These are phyloP conservation scores for Cosmia trapezina DNA, from an alignment of 2,888 invertebrate genomes.

Conservation along the genomic window DNA sequence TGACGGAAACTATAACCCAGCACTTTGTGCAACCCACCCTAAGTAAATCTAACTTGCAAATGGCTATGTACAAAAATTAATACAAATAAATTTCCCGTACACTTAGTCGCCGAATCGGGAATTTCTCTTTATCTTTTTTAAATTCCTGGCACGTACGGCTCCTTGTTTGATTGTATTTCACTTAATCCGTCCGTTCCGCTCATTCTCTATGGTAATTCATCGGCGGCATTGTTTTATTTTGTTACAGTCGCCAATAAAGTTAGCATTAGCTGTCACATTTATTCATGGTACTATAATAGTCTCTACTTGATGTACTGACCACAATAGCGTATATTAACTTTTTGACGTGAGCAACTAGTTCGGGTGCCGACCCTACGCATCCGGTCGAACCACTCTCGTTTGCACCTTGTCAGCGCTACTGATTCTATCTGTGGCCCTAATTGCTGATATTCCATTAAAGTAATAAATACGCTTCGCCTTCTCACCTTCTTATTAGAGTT, in stretches of 20 bases:
- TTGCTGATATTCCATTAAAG: slow-evolving; percentile 90
- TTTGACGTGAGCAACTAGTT: slow-evolving; percentile 67
- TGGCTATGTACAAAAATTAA: slow-evolving; percentile 68
- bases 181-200: slow-evolving; percentile 88
- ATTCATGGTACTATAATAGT: slow-evolving; percentile 68
- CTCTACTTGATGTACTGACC: slow-evolving; percentile 67
- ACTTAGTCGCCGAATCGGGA: slow-evolving; percentile 71
- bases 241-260: slow-evolving; percentile 70
- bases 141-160: slow-evolving; percentile 80
- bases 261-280: slow-evolving; percentile 61
- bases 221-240: slow-evolving; percentile 87
- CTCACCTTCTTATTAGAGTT: slow-evolving; percentile 87
- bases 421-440: slow-evolving; percentile 88
- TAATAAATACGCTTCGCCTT: slow-evolving; percentile 87
- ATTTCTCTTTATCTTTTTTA: slow-evolving; percentile 75
- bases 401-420: slow-evolving; percentile 90
- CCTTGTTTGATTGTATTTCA: slow-evolving; percentile 88
- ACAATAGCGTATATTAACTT: slow-evolving; percentile 64
- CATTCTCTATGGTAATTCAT: slow-evolving; percentile 88
- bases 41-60: slow-evolving; percentile 67
- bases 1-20: too few species aligned
- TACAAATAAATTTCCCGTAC: slow-evolving; percentile 73
- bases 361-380: slow-evolving; percentile 76
- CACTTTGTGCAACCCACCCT: too few species aligned
- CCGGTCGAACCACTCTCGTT: slow-evolving; percentile 88